Conservation (phyloP, 2,113 vertebrate species). For the Lanius collurio region DNA sequence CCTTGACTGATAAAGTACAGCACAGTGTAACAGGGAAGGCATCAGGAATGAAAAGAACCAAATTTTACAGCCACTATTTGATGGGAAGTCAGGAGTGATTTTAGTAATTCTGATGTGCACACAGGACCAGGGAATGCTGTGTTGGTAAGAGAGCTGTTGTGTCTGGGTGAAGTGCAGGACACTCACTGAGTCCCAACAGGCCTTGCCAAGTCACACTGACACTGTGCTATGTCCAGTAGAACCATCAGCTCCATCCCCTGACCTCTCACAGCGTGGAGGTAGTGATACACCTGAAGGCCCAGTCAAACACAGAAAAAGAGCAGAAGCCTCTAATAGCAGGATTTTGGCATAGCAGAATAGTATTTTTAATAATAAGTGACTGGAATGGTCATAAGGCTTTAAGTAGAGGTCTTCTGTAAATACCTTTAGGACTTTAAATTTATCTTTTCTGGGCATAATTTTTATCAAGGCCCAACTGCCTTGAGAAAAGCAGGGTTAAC, state of each 20-base stretch:
- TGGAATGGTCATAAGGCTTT: neutral
- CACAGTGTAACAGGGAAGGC: neutral
- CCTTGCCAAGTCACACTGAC: neutral
- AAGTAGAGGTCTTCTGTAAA: neutral
- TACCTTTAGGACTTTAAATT: neutral
- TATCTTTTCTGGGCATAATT: neutral
- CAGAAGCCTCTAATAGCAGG: neutral
- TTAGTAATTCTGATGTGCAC: neutral
- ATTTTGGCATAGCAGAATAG: neutral
- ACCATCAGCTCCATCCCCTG: neutral
- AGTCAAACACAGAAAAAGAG: neutral
- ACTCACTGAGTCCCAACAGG: neutral
- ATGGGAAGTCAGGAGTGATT: neutral
- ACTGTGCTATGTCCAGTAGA: accelerated
- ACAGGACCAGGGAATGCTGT: neutral
- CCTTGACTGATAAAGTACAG: neutral
- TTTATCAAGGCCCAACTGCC: neutral
- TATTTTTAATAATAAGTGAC: neutral
- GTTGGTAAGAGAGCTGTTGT: neutral
- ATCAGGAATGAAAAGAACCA: neutral
- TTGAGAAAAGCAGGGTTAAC: neutral
- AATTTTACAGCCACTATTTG: neutral
- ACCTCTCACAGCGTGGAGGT: neutral
- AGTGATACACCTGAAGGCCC: neutral
- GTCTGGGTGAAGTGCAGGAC: neutral